Evolutionary conservation across 2,113 vertebrate species (phyloP).

Genomic region (Corythornis vintsioides): DNA sequence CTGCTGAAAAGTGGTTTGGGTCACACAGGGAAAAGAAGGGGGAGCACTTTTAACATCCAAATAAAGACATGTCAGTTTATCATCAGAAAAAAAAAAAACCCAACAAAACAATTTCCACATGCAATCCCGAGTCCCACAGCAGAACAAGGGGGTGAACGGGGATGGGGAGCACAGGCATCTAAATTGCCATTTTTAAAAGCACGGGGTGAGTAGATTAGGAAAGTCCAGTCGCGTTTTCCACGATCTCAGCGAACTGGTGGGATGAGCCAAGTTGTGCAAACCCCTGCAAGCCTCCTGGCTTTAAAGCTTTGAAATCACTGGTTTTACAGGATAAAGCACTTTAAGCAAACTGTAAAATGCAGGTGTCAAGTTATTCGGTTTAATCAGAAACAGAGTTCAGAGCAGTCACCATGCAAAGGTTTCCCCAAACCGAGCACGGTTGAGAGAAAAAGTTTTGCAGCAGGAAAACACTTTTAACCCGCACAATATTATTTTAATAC

Average conservation of each 20-base stretch:
- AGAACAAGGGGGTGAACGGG: not conserved
- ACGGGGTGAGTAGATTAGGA: not conserved
- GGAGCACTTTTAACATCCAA: slow-evolving; percentile 69
- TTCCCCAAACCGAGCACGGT: not conserved
- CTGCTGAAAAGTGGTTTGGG: slow-evolving; percentile 67
- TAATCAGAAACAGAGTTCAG: slow-evolving; percentile 66
- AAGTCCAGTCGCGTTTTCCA: not conserved
- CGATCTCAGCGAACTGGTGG: not conserved
- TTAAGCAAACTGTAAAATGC: slow-evolving; percentile 57
- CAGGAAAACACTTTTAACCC: not conserved
- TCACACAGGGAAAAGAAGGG: slow-evolving; percentile 4
- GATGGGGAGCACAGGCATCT: not conserved
- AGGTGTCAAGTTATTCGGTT: slow-evolving; percentile 50
- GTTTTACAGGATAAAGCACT: slow-evolving; percentile 66
- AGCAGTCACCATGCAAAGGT: not conserved
- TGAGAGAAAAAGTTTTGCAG: slow-evolving; percentile 39
- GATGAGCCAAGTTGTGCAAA: slow-evolving; percentile 48
- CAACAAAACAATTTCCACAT: rapidly evolving
- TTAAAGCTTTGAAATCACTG: slow-evolving; percentile 52
- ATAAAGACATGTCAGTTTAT: slow-evolving; percentile 62
- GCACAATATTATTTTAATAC: not conserved
- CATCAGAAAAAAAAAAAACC: not conserved
- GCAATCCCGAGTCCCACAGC: not conserved
- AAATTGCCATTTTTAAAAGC: not conserved
- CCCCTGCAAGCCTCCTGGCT: slow-evolving; percentile 33